These are phyloP conservation scores for mouse (Mus musculus) DNA, from an alignment of 2,113 vertebrate species.

Conservation along the genomic window DNA sequence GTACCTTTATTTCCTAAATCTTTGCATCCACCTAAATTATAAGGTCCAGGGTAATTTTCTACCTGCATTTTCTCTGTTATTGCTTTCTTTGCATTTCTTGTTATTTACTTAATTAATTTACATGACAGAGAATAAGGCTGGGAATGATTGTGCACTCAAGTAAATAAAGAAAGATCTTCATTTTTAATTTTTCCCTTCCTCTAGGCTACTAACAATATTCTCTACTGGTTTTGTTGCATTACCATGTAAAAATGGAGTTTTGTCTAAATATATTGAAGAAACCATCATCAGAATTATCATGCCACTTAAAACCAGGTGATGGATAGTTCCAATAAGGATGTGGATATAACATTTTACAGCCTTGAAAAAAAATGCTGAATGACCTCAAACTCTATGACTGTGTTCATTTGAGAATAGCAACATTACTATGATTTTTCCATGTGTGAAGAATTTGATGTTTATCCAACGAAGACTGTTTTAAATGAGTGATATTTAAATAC, in stretches of 20 bases:
- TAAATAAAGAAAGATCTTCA: not conserved
- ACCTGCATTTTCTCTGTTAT: not conserved
- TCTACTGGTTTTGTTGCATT: not conserved
- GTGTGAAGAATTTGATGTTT: conserved; percentile 27
- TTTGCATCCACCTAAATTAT: not conserved
- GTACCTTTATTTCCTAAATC: not conserved
- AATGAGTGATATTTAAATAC: conserved; percentile 29
- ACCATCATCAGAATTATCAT: not conserved
- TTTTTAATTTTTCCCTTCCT: not conserved
- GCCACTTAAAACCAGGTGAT: not conserved
- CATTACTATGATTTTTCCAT: not conserved
- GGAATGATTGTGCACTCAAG: not conserved
- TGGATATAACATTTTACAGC: not conserved
- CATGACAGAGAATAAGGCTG: not conserved
- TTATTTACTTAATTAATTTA: not conserved
- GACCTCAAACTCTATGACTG: not conserved
- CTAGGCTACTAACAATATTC: not conserved
- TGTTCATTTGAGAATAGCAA: not conserved
- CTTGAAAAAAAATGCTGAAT: conserved; percentile 22
- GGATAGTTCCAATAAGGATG: not conserved
- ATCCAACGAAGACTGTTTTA: not conserved
- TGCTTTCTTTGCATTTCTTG: not conserved
- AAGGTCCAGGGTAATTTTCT: not conserved
- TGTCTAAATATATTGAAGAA: not conserved
- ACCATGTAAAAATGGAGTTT: not conserved